phyloP scores from a whole-genome alignment of 2,113 vertebrate species.

The Corythornis cristatus region DNA sequence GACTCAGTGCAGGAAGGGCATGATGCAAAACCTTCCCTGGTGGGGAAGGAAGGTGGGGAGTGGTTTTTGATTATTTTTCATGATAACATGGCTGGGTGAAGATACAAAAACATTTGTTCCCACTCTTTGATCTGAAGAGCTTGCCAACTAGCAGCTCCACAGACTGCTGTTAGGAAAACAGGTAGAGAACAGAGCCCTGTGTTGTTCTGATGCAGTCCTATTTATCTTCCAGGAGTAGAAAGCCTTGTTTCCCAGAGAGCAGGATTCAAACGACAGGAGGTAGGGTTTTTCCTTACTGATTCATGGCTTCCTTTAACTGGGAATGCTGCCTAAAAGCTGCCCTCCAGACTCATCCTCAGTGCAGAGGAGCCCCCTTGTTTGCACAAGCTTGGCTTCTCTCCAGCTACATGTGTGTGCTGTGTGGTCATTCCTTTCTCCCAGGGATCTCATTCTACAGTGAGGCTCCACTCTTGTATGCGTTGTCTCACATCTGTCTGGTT shows the following conservation, averaged over 20 bases:
- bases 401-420: background rate
- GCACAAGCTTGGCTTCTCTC: background rate
- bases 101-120: constrained; percentile 44
- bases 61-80: constrained; percentile 27
- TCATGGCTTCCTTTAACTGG: background rate
- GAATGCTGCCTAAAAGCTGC: background rate
- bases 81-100: constrained; percentile 45
- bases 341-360: background rate
- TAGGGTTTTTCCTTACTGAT: background rate
- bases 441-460: background rate
- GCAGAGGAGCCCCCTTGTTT: background rate
- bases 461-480: background rate
- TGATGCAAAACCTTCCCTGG: constrained; percentile 45
- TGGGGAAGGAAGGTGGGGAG: constrained; percentile 53
- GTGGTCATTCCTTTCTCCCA: background rate
- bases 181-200: background rate
- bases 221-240: background rate
- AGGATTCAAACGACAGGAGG: background rate
- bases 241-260: background rate
- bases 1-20: constrained; percentile 39
- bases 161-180: constrained; percentile 10
- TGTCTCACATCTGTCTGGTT: background rate
- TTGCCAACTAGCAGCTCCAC: constrained; percentile 25
- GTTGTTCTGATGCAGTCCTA: background rate
- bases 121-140: constrained; percentile 29